A percentile compares a stretch with the other conserved stretches of the same genome.
Conservation (phyloP, 1,140 invertebrate genomes). For the Conus betulinus region DNA sequence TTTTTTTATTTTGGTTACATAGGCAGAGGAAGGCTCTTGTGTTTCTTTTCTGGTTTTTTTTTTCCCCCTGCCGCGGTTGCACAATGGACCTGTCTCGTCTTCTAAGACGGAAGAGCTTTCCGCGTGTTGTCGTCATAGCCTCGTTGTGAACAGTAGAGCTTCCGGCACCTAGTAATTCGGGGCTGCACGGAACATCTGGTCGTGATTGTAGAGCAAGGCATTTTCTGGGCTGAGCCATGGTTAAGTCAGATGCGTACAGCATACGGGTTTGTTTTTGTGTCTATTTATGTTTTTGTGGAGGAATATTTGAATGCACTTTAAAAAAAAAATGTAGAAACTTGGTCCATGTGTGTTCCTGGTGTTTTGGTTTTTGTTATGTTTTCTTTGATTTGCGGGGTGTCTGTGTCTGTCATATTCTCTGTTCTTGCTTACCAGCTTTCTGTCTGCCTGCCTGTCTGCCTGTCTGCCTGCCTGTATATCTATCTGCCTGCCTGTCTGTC, state of each 20-base stretch:
- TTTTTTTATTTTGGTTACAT: too few species aligned
- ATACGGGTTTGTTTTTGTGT: constrained; percentile 4
- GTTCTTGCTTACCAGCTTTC: background rate
- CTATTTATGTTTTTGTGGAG: background rate
- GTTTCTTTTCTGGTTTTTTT: too few species aligned
- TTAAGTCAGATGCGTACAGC: background rate
- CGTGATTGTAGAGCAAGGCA: background rate
- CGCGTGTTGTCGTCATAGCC: too few species aligned
- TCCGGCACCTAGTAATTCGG: background rate
- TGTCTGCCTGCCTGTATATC: background rate
- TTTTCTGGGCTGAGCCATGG: background rate
- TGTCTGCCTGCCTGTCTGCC: background rate
- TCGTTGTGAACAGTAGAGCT: too few species aligned
- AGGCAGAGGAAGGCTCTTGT: too few species aligned
- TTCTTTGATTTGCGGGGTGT: background rate
- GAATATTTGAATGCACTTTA: background rate
- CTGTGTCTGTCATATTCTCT: background rate
- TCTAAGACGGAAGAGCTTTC: too few species aligned
- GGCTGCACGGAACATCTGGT: background rate
- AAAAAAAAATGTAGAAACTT: background rate
- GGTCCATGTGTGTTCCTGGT: background rate
- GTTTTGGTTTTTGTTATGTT: too few species aligned
- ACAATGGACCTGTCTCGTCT: too few species aligned
- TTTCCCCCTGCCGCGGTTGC: too few species aligned
- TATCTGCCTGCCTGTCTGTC: background rate